phyloP scores from a whole-genome alignment of 2,888 invertebrate genomes.

The Cotesia congregata region DNA sequence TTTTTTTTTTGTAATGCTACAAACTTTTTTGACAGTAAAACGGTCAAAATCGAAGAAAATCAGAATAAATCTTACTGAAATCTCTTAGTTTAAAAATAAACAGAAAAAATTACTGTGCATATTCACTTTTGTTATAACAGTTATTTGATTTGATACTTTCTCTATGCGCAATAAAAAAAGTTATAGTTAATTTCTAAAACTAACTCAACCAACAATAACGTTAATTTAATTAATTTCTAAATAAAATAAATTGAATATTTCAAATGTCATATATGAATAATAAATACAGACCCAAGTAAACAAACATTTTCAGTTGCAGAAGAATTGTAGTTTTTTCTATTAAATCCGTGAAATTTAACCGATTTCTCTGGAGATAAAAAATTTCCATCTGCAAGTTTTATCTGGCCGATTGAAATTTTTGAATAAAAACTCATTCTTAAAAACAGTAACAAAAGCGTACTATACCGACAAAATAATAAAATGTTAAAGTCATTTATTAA shows the following conservation, averaged over 20 bases:
- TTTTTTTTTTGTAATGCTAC: too few relatives aligned
- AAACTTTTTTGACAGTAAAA: too few relatives aligned
- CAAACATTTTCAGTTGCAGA: slow-evolving; percentile 21
- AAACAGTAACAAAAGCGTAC: not conserved
- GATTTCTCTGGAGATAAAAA: slow-evolving; percentile 25
- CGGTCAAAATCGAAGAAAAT: too few relatives aligned
- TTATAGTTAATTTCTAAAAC: not conserved
- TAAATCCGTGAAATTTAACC: slow-evolving; percentile 9
- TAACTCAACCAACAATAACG: not conserved
- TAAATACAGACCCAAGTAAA: slow-evolving; percentile 36
- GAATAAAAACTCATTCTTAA: slow-evolving; percentile 24
- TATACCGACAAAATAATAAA: not conserved
- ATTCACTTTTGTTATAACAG: too few relatives aligned
- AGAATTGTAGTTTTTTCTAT: slow-evolving; percentile 3
- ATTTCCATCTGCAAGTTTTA: slow-evolving; percentile 21
- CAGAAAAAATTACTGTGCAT: too few relatives aligned
- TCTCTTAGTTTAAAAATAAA: too few relatives aligned
- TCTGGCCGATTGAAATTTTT: not conserved
- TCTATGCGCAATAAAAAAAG: too few relatives aligned
- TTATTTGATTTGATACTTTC: too few relatives aligned
- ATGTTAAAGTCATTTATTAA: not conserved
- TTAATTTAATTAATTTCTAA: not conserved
- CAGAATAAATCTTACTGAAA: too few relatives aligned
- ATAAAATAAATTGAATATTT: not conserved
- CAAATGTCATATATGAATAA: not conserved